Conservation (phyloP, 1,140 invertebrate genomes). For the Antheraea mylitta region DNA sequence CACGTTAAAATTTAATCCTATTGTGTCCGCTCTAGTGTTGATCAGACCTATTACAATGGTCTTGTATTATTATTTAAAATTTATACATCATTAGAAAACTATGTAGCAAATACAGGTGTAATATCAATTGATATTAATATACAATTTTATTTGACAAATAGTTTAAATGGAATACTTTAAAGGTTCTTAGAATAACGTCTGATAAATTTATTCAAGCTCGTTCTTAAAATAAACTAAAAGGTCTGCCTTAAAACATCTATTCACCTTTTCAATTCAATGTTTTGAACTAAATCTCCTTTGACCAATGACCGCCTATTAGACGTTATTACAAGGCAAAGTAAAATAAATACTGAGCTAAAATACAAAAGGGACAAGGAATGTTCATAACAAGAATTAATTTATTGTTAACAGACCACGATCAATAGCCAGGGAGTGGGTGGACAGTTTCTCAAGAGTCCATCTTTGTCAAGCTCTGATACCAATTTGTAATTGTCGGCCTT, state of each 20-base stretch:
- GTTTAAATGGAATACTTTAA: too few species aligned
- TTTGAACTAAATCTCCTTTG: conserved; percentile 54
- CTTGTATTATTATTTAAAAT: neutral
- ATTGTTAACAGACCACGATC: conserved; percentile 64
- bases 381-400: conserved; percentile 77
- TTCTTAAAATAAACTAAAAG: conserved; percentile 5
- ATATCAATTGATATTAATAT: too few species aligned
- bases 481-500: conserved; percentile 75
- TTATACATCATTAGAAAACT: too few species aligned
- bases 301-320: conserved; percentile 69
- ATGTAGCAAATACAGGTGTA: neutral
- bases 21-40: conserved; percentile 23
- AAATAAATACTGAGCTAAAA: conserved; percentile 60
- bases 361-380: conserved; percentile 69
- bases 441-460: conserved; percentile 75
- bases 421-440: conserved; percentile 72
- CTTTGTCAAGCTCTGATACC: conserved; percentile 76
- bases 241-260: conserved; percentile 25
- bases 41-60: neutral
- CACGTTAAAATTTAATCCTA: conserved; percentile 40
- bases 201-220: neutral
- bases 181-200: neutral
- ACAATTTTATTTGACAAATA: too few species aligned
- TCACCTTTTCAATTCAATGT: conserved; percentile 27
- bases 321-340: conserved; percentile 51